Percentiles rank a stretch among this genome's conserved stretches.
These are phyloP conservation scores for Pterois miles DNA, from an alignment of 2,797 vertebrate genomes.

Conservation along the genomic window DNA sequence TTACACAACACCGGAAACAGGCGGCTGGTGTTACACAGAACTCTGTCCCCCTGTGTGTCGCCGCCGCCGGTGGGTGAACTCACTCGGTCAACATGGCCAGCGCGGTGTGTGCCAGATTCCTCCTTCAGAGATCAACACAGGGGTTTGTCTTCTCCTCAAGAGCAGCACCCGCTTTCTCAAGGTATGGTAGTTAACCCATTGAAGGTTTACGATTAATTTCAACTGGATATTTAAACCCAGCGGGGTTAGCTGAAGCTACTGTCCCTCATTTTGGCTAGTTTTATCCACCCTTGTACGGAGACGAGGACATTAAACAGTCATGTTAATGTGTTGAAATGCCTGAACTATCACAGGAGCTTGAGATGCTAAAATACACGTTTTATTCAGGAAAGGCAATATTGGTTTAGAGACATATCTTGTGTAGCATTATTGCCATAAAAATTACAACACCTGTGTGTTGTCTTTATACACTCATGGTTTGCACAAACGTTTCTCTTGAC, in stretches of 20 bases:
- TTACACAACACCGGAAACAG: constrained; percentile 56
- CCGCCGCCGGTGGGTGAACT: background rate
- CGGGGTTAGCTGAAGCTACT: background rate
- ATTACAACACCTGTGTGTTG: background rate
- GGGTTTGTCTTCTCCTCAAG: constrained; percentile 49
- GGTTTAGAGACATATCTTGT: background rate
- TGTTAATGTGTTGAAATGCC: background rate
- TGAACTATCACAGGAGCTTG: background rate
- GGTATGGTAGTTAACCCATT: constrained; percentile 47
- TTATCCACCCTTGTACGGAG: background rate
- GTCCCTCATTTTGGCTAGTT: background rate
- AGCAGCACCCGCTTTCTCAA: constrained; percentile 36
- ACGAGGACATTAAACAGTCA: background rate
- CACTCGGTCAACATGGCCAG: constrained; percentile 69
- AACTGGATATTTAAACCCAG: background rate
- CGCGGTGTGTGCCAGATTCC: constrained; percentile 41
- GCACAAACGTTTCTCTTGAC: background rate
- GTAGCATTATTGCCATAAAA: background rate
- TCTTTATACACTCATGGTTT: no score
- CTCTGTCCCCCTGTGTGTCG: constrained; percentile 20
- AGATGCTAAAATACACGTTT: background rate
- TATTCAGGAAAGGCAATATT: background rate
- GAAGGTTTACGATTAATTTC: background rate
- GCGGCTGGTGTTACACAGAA: constrained; percentile 49
- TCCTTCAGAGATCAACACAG: constrained; percentile 59